A percentile compares a stretch with the other conserved stretches of the same genome.
Conservation (phyloP, 2,113 vertebrate genomes). For the Castor canadensis region DNA sequence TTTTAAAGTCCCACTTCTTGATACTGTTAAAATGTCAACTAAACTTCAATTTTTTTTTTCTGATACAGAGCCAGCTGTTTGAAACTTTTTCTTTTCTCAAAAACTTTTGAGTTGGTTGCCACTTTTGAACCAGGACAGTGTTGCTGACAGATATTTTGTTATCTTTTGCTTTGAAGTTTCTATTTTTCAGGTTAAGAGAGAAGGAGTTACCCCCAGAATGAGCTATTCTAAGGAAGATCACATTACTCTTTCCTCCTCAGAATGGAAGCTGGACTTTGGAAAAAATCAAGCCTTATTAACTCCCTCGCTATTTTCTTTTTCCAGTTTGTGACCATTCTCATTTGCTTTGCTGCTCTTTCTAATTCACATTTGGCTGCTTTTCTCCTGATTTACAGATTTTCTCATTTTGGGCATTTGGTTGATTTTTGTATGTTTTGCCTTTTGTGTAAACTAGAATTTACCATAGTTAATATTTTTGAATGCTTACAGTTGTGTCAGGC, state of each 20-base stretch:
- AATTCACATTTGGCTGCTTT: not conserved
- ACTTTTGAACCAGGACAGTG: not conserved
- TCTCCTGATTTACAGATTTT: not conserved
- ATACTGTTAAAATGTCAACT: no score
- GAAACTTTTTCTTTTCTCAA: not conserved
- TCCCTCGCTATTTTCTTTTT: no score
- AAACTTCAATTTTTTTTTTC: not conserved
- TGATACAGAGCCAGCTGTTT: not conserved
- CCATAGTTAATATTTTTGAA: slow-evolving; percentile 27
- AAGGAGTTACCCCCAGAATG: not conserved
- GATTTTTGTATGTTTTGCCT: not conserved
- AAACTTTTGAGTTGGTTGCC: not conserved
- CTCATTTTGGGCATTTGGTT: slow-evolving; percentile 37
- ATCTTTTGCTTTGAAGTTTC: not conserved
- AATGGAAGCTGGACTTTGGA: not conserved
- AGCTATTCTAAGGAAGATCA: not conserved
- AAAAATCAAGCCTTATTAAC: not conserved
- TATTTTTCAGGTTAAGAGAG: not conserved
- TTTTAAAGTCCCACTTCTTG: no score
- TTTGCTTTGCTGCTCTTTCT: not conserved
- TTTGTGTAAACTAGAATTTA: not conserved
- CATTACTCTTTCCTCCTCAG: not conserved
- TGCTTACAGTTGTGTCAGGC: not conserved
- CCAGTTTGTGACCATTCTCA: not conserved
- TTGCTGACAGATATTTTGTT: not conserved